Evolutionary conservation across 2,888 invertebrate species (phyloP).

Genomic region (Phlogophora meticulosa): DNA sequence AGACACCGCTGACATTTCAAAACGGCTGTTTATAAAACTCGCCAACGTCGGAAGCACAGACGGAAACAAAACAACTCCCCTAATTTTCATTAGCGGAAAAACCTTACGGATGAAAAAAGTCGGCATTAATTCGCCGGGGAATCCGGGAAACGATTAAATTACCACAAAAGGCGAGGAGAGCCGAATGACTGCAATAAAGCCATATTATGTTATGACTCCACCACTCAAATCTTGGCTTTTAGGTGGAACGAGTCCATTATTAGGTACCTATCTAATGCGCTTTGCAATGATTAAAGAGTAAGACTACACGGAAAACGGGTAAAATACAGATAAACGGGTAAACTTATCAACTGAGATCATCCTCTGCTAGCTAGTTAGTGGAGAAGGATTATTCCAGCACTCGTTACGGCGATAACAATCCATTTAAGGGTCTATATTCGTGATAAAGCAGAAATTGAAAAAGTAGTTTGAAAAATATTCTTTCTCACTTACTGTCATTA

Average conservation of each 20-base stretch:
- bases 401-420: slow-evolving; percentile 41
- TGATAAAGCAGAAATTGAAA: no score
- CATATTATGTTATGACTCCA: slow-evolving; percentile 74
- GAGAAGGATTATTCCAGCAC: slow-evolving; percentile 37
- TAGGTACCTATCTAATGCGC: slow-evolving; percentile 49
- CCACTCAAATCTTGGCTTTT: slow-evolving; percentile 83
- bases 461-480: no score
- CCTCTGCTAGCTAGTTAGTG: slow-evolving; percentile 10
- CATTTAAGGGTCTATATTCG: slow-evolving; percentile 16
- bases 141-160: slow-evolving; percentile 84
- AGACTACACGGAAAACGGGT: slow-evolving; percentile 4
- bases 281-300: slow-evolving; percentile 52
- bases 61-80: slow-evolving; percentile 66
- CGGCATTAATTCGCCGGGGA: slow-evolving; percentile 68
- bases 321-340: neutral
- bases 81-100: slow-evolving; percentile 73
- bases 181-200: slow-evolving; percentile 79
- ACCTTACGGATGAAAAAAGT: slow-evolving; percentile 66
- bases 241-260: slow-evolving; percentile 65
- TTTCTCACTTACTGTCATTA: no score
- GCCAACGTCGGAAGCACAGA: slow-evolving; percentile 24
- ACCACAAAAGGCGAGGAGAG: slow-evolving; percentile 80
- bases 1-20: slow-evolving; percentile 26
- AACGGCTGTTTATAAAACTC: slow-evolving; percentile 32
- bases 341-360: slow-evolving; percentile 14